phyloP scores from a whole-genome alignment of 1,140 invertebrate genomes.

The Diorhabda carinulata region DNA sequence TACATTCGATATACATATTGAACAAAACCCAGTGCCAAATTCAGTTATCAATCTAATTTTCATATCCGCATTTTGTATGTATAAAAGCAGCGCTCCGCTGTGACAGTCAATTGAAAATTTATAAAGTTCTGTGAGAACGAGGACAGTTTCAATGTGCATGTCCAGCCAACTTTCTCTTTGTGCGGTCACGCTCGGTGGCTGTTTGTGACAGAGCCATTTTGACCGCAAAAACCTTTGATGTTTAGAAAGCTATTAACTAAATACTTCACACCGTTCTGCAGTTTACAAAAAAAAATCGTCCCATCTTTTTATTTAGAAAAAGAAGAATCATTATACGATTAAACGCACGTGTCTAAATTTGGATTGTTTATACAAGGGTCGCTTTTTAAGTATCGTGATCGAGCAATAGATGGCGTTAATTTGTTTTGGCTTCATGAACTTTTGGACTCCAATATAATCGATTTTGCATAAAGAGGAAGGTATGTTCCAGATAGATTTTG shows the following conservation, averaged over 20 bases:
- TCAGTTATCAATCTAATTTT: constrained; percentile 1
- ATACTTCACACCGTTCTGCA: constrained; percentile 1
- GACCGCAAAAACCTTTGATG: constrained; percentile 1
- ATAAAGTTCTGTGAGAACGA: constrained; percentile 2
- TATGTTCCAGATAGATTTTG: no score
- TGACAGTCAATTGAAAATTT: constrained; percentile 1
- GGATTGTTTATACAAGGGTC: no score
- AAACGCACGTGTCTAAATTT: no score
- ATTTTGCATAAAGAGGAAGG: no score
- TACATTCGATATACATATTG: no score
- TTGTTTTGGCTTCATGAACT: no score
- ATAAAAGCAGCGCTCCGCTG: background rate
- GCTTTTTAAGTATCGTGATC: no score
- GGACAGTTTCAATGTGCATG: background rate
- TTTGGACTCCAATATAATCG: no score
- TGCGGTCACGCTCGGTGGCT: background rate
- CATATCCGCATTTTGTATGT: background rate
- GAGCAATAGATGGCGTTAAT: no score
- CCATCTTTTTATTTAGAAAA: no score
- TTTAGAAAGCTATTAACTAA: constrained; percentile 1
- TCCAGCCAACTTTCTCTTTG: background rate
- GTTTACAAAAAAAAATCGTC: background rate
- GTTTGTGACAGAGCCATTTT: constrained; percentile 2
- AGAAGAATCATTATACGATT: no score
- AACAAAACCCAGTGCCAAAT: background rate